Percentiles rank a stretch among this genome's conserved stretches.
Conservation (phyloP, 53 echinoderm and acorn worm genomes). For the Actinopyga echinites region DNA sequence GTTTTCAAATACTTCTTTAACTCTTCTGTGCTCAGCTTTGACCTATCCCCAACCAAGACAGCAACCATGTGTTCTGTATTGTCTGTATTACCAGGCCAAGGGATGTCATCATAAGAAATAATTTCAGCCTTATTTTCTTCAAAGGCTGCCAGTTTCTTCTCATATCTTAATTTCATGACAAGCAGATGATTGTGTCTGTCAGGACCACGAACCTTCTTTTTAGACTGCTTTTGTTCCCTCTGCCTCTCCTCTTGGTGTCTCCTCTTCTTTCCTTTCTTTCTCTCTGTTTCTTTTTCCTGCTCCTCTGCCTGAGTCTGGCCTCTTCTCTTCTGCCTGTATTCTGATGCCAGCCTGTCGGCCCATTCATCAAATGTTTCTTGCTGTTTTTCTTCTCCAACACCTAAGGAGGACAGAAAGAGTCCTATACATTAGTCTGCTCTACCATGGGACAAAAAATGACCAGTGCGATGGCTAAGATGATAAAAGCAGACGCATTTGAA, state of each 20-base stretch:
- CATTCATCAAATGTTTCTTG: slow-evolving; percentile 78
- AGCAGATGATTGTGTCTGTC: slow-evolving; percentile 56
- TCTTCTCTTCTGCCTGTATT: slow-evolving; percentile 60
- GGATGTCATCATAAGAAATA: slow-evolving; percentile 54
- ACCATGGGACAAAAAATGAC: too few species aligned
- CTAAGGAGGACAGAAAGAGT: not conserved
- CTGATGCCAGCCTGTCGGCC: slow-evolving; percentile 74
- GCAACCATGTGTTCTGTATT: slow-evolving; percentile 67
- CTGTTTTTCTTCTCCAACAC: slow-evolving; percentile 6
- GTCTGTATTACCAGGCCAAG: slow-evolving; percentile 74
- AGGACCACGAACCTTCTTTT: slow-evolving; percentile 60
- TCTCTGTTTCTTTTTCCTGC: slow-evolving; percentile 31
- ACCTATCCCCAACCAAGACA: slow-evolving; percentile 71
- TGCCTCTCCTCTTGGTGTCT: slow-evolving; percentile 41
- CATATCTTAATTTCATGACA: slow-evolving; percentile 27
- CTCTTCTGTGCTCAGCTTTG: slow-evolving; percentile 52
- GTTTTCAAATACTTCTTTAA: slow-evolving; percentile 74
- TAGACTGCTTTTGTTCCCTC: not conserved
- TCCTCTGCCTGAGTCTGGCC: slow-evolving; percentile 30
- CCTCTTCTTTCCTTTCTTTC: slow-evolving; percentile 23
- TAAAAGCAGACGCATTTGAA: too few species aligned
- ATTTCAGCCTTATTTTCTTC: slow-evolving; percentile 37
- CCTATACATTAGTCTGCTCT: too few species aligned
- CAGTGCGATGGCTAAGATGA: too few species aligned
- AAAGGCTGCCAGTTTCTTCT: slow-evolving; percentile 56